These are phyloP conservation scores for Volucella bombylans DNA, from an alignment of 2,888 invertebrate genomes.

Conservation along the genomic window DNA sequence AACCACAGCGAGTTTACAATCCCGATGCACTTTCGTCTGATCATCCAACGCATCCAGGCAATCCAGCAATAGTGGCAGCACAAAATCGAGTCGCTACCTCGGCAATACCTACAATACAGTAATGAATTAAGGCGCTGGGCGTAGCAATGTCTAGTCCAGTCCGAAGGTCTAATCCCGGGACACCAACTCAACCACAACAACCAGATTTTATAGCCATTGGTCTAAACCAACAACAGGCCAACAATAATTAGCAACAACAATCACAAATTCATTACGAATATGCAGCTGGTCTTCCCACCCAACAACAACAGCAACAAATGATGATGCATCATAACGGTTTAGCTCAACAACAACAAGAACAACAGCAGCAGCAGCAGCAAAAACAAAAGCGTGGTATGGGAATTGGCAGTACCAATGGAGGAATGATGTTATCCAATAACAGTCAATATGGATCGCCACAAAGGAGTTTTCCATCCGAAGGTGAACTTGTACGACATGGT, in stretches of 20 bases:
- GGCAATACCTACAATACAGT: slow-evolving; percentile 92
- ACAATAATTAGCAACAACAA: slow-evolving; percentile 77
- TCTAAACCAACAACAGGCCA: slow-evolving; percentile 80
- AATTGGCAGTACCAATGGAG: slow-evolving; percentile 69
- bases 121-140: slow-evolving; percentile 93
- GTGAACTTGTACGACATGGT: slow-evolving; percentile 89
- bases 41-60: slow-evolving; percentile 82
- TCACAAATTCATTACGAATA: slow-evolving; percentile 82
- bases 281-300: slow-evolving; percentile 80
- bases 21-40: slow-evolving; percentile 85
- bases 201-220: slow-evolving; percentile 93
- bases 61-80: slow-evolving; percentile 81
- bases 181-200: slow-evolving; percentile 93
- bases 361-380: slow-evolving; percentile 78
- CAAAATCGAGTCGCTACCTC: slow-evolving; percentile 84
- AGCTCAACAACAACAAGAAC: slow-evolving; percentile 77
- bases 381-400: slow-evolving; percentile 79
- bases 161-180: slow-evolving; percentile 95
- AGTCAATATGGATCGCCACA: slow-evolving; percentile 86
- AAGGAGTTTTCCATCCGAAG: slow-evolving; percentile 90
- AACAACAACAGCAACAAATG: slow-evolving; percentile 81
- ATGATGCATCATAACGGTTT: slow-evolving; percentile 79
- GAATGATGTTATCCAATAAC: slow-evolving; percentile 69
- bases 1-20: slow-evolving; percentile 86
- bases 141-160: slow-evolving; percentile 94